Conservation (phyloP, 2,888 invertebrate genomes). For the Caenorhabditis plicata region DNA sequence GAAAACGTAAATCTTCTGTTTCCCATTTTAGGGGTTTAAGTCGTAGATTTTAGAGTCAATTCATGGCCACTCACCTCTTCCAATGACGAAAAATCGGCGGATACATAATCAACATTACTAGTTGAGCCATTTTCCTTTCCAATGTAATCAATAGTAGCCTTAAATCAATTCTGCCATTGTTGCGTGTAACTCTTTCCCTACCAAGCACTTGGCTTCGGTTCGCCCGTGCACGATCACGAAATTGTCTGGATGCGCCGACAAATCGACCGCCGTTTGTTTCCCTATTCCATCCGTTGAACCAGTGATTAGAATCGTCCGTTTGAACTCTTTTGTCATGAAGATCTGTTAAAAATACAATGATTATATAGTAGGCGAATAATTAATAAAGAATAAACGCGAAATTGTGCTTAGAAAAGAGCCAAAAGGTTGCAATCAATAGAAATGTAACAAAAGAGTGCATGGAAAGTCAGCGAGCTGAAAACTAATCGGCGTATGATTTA, state of each 20-base stretch:
- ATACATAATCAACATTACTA: slow-evolving; percentile 54
- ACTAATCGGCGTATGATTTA: no score
- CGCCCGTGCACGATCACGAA: slow-evolving; percentile 62
- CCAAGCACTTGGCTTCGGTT: slow-evolving; percentile 52
- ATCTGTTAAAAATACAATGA: neutral
- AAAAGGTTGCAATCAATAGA: neutral
- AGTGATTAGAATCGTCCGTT: slow-evolving; percentile 58
- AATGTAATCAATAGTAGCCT: slow-evolving; percentile 39
- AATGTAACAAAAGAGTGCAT: slow-evolving; percentile 2
- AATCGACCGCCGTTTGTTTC: slow-evolving; percentile 43
- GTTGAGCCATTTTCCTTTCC: slow-evolving; percentile 39
- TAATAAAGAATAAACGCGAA: neutral
- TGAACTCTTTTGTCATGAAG: slow-evolving; percentile 2
- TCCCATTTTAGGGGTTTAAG: no score
- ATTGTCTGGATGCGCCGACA: slow-evolving; percentile 54
- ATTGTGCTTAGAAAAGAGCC: neutral
- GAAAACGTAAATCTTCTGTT: no score
- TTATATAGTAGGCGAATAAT: neutral
- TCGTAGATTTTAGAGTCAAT: no score
- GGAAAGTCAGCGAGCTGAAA: slow-evolving; percentile 11
- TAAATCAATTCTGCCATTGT: slow-evolving; percentile 13
- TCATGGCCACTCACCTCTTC: slow-evolving; percentile 55
- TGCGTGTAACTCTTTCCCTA: slow-evolving; percentile 8
- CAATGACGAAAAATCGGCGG: slow-evolving; percentile 53
- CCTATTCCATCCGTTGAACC: slow-evolving; percentile 63